These are phyloP conservation scores for Aphelenchoides besseyi DNA, from an alignment of 1,140 invertebrate species.

Conservation along the genomic window DNA sequence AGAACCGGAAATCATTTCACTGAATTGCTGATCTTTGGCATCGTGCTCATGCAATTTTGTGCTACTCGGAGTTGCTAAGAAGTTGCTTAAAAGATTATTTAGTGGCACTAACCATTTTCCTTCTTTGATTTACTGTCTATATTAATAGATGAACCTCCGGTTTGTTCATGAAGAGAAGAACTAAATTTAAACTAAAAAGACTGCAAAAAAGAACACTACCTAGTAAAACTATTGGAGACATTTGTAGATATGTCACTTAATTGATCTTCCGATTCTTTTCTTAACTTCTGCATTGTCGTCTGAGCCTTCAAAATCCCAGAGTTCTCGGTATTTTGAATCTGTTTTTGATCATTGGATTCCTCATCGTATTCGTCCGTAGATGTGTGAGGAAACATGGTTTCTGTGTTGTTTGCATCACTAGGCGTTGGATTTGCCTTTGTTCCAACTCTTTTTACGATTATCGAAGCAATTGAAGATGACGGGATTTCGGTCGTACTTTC, in stretches of 20 bases:
- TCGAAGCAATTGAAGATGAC: too few relatives aligned
- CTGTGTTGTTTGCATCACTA: not conserved
- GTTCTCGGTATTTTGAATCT: conserved; percentile 7
- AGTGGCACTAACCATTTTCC: too few relatives aligned
- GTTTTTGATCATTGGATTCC: not conserved
- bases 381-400: conserved; percentile 4
- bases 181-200: not conserved
- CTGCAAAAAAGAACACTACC: conserved; percentile 10
- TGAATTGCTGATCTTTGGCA: too few relatives aligned
- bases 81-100: too few relatives aligned
- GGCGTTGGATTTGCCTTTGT: not conserved
- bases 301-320: conserved; percentile 17
- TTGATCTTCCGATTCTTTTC: conserved; percentile 8
- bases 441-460: too few relatives aligned
- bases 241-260: conserved; percentile 12
- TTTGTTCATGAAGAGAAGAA: not conserved
- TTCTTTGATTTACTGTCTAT: too few relatives aligned
- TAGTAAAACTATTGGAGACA: conserved; percentile 23
- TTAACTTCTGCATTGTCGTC: not conserved
- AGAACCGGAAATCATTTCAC: too few relatives aligned
- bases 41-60: too few relatives aligned
- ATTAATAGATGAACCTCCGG: too few relatives aligned
- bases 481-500: too few relatives aligned
- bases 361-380: not conserved
- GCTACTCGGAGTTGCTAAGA: too few relatives aligned